phyloP scores from a whole-genome alignment of 2,113 vertebrate species.

The Emydocephalus ijimae region DNA sequence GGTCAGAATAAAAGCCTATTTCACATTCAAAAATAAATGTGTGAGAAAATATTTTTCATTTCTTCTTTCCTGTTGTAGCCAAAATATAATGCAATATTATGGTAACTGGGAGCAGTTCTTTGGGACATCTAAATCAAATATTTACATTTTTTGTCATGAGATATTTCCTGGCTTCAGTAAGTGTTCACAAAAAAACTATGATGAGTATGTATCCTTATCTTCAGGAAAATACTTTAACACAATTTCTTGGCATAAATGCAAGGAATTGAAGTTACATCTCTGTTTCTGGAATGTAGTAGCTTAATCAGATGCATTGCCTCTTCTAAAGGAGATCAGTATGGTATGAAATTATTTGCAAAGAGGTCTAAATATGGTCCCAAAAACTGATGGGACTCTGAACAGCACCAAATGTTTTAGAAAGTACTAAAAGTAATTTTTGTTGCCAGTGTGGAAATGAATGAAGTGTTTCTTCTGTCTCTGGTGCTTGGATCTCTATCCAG shows the following conservation, averaged over 20 bases:
- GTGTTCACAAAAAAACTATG: constrained; percentile 70
- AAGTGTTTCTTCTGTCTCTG: not conserved
- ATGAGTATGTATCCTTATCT: constrained; percentile 67
- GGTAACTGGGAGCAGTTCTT: not conserved
- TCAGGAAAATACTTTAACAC: constrained; percentile 66
- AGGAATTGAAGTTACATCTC: constrained; percentile 60
- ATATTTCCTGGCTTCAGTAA: constrained; percentile 72
- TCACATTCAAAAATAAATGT: constrained; percentile 5
- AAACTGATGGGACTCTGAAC: not conserved
- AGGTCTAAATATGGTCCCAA: not conserved
- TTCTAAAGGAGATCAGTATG: constrained; percentile 21
- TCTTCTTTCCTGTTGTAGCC: not conserved
- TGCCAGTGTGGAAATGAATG: not conserved
- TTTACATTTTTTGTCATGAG: constrained; percentile 79
- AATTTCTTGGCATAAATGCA: constrained; percentile 56
- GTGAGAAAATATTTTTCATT: constrained; percentile 13
- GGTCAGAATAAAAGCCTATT: constrained; percentile 10
- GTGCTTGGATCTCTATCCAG: not conserved
- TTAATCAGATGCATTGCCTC: constrained; percentile 43
- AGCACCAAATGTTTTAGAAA: not conserved
- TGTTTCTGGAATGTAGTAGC: constrained; percentile 62
- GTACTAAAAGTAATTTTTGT: not conserved
- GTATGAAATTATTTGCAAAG: not conserved
- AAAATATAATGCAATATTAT: not conserved
- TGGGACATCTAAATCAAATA: constrained; percentile 64